phyloP scores from a whole-genome alignment of 2,888 invertebrate species.

The Heteromyza rotundicornis region DNA sequence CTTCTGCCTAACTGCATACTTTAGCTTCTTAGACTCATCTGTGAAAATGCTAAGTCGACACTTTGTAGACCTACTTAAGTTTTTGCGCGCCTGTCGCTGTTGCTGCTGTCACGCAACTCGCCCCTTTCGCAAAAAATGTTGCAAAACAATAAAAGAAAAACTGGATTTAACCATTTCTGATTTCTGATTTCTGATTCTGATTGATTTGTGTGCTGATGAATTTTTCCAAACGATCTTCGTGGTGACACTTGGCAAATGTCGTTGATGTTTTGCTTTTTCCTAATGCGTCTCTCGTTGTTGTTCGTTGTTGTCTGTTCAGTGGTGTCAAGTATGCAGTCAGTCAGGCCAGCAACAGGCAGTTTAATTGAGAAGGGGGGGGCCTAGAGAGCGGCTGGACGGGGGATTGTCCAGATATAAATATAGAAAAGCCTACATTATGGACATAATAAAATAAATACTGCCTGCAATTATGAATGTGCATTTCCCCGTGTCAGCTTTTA shows the following conservation, averaged over 20 bases:
- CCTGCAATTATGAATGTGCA: constrained; percentile 51
- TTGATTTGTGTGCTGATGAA: constrained; percentile 58
- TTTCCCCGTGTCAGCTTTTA: not conserved
- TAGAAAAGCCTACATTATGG: constrained; percentile 41
- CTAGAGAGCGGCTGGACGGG: no score
- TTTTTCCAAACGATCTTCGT: constrained; percentile 40
- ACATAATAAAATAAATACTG: constrained; percentile 54
- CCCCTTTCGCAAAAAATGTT: not conserved
- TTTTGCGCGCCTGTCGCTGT: constrained; percentile 13
- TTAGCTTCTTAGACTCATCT: no score
- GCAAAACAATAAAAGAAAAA: no score
- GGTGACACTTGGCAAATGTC: constrained; percentile 23
- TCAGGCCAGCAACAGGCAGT: not conserved
- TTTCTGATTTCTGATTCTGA: no score
- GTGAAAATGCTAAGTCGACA: constrained; percentile 24
- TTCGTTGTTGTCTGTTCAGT: constrained; percentile 11
- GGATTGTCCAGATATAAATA: no score
- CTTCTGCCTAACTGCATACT: no score
- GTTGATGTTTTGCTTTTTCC: constrained; percentile 10
- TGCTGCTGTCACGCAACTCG: not conserved
- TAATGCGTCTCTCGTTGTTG: no score
- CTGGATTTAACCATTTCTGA: constrained; percentile 54
- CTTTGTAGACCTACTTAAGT: constrained; percentile 40
- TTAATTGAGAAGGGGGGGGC: not conserved
- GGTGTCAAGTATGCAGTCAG: constrained; percentile 25